phyloP scores from a whole-genome alignment of 2,888 invertebrate genomes.

The Acronicta aceris region DNA sequence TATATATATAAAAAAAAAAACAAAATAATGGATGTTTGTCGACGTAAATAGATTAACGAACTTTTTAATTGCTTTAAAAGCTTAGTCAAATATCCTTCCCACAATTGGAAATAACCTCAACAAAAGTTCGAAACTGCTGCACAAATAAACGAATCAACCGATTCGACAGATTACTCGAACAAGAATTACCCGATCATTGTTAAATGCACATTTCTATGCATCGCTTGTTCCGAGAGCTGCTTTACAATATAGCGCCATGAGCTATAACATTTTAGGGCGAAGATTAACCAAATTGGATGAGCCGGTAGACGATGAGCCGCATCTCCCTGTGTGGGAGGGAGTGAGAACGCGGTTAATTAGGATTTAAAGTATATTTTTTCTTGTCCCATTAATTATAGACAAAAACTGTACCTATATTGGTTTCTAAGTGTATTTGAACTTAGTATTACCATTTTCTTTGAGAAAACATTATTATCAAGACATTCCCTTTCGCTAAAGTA shows the following conservation, averaged over 20 bases:
- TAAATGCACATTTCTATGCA: conserved; percentile 56
- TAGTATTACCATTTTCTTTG: too few relatives aligned
- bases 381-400: neutral
- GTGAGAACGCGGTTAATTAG: neutral
- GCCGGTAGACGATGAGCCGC: conserved; percentile 17
- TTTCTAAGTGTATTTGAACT: too few relatives aligned
- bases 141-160: conserved; percentile 42
- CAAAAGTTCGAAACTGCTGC: conserved; percentile 25
- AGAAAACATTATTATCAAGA: too few relatives aligned
- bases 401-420: too few relatives aligned
- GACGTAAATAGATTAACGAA: too few relatives aligned
- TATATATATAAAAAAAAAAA: too few relatives aligned
- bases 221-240: conserved; percentile 19
- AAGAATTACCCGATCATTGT: conserved; percentile 28
- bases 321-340: neutral
- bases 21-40: too few relatives aligned
- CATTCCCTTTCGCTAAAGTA: too few relatives aligned
- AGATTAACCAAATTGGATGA: conserved; percentile 58
- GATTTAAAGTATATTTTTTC: conserved; percentile 14
- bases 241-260: conserved; percentile 52
- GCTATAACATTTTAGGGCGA: conserved; percentile 53
- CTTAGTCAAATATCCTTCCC: too few relatives aligned
- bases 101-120: too few relatives aligned
- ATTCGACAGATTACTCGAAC: conserved; percentile 39
- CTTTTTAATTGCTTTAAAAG: too few relatives aligned